A percentile compares a stretch with the other conserved stretches of the same genome.
These are phyloP conservation scores for Nemoura dubitans DNA, from an alignment of 2,888 invertebrate species.

Conservation along the genomic window DNA sequence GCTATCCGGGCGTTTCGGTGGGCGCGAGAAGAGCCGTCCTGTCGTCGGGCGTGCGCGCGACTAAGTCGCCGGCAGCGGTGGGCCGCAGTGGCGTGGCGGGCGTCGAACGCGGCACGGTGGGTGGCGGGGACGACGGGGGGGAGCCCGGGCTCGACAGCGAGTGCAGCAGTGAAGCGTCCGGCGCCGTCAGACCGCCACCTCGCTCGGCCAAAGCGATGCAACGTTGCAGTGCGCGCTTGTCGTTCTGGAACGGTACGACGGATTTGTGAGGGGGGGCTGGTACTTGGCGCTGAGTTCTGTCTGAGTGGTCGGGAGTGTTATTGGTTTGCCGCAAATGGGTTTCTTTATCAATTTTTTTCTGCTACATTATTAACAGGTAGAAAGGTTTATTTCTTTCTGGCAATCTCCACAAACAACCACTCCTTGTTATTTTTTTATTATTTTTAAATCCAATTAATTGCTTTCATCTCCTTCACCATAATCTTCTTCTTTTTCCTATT, in stretches of 20 bases:
- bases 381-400: too few species aligned
- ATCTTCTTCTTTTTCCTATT: too few species aligned
- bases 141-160: slow-evolving; percentile 30
- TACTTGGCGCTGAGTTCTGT: neutral
- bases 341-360: too few species aligned
- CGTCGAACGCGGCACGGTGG: neutral
- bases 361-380: too few species aligned
- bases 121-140: neutral
- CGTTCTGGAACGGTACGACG: slow-evolving; percentile 38
- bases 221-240: slow-evolving; percentile 43
- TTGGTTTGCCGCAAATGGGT: neutral
- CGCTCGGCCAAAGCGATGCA: slow-evolving; percentile 44
- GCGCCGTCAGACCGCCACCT: slow-evolving; percentile 24
- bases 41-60: neutral
- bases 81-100: neutral
- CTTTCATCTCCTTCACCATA: too few species aligned
- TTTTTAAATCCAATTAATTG: too few species aligned
- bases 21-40: neutral
- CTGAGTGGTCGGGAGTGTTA: slow-evolving; percentile 48
- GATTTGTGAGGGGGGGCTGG: neutral
- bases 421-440: too few species aligned
- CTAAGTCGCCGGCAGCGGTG: neutral
- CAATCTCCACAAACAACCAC: too few species aligned
- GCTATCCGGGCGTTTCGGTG: neutral
- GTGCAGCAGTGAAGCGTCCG: slow-evolving; percentile 40